Conservation (phyloP, 2,113 vertebrate genomes). For the Mystacornis crossleyi region DNA sequence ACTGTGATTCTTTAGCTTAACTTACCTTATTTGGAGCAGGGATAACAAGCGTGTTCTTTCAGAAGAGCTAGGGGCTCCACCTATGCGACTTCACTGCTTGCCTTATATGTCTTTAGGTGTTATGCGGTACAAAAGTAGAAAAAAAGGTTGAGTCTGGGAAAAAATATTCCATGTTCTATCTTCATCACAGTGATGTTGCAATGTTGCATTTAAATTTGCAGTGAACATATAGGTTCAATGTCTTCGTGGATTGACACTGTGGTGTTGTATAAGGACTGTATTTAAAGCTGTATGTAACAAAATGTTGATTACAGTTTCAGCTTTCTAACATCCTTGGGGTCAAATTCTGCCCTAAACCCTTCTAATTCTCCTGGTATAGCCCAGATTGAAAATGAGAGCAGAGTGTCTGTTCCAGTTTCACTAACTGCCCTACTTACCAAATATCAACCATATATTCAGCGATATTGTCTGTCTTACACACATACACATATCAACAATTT, state of each 20-base stretch:
- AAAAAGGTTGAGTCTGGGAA: neutral
- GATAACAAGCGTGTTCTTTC: neutral
- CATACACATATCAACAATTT: neutral
- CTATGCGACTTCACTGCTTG: neutral
- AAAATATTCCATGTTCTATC: neutral
- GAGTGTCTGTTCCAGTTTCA: constrained; percentile 7
- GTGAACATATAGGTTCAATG: neutral
- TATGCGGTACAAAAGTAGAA: fast-evolving
- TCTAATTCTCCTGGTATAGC: neutral
- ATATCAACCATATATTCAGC: neutral
- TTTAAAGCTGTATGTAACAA: neutral
- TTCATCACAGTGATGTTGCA: neutral
- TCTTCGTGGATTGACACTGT: neutral
- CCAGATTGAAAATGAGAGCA: neutral
- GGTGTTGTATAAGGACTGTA: neutral
- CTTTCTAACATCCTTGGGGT: neutral
- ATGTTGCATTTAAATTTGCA: neutral
- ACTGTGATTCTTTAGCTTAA: neutral
- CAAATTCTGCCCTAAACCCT: constrained; percentile 5
- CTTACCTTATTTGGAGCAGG: neutral
- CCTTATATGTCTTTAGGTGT: neutral
- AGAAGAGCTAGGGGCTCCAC: neutral
- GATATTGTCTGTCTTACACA: neutral
- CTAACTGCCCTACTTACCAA: constrained; percentile 1
- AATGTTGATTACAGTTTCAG: constrained; percentile 14